These are phyloP conservation scores for Platycercus adscitus DNA, from an alignment of 2,113 vertebrate genomes.

Conservation along the genomic window DNA sequence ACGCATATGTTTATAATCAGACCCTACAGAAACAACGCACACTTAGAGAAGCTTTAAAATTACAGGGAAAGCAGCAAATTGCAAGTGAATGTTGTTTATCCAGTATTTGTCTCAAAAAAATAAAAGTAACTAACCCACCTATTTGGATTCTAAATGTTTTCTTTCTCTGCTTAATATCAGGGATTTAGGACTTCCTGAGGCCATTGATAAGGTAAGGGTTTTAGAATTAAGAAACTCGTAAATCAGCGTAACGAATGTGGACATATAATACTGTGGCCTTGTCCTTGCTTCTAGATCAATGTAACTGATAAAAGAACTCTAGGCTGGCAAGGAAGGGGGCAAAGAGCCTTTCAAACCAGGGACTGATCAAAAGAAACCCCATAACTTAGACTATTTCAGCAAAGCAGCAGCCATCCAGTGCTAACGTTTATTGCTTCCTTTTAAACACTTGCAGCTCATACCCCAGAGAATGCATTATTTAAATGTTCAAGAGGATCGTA, in stretches of 20 bases:
- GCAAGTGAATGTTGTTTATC: neutral
- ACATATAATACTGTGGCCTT: slow-evolving; percentile 46
- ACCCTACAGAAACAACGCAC: neutral
- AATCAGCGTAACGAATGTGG: slow-evolving; percentile 24
- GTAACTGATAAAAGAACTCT: slow-evolving; percentile 53
- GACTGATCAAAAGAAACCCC: slow-evolving; percentile 34
- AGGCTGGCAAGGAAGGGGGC: slow-evolving; percentile 9
- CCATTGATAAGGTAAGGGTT: slow-evolving; percentile 1
- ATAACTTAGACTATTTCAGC: neutral
- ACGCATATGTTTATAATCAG: slow-evolving; percentile 54
- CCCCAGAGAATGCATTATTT: slow-evolving; percentile 40
- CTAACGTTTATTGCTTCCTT: neutral
- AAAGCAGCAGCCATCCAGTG: neutral
- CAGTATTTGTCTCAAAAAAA: neutral
- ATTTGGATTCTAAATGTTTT: neutral
- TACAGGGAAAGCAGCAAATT: slow-evolving; percentile 22
- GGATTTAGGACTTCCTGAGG: slow-evolving; percentile 40
- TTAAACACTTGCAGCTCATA: neutral
- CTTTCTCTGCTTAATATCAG: slow-evolving; percentile 14
- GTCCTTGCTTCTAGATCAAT: slow-evolving; percentile 62
- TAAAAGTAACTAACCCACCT: neutral
- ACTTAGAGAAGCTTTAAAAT: neutral
- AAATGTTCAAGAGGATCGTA: slow-evolving; percentile 33
- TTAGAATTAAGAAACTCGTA: slow-evolving; percentile 32
- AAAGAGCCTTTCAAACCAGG: neutral